A percentile compares a stretch with the other conserved stretches of the same genome.
Conservation (phyloP, 1,140 invertebrate genomes). For the Diabrotica virgifera region DNA sequence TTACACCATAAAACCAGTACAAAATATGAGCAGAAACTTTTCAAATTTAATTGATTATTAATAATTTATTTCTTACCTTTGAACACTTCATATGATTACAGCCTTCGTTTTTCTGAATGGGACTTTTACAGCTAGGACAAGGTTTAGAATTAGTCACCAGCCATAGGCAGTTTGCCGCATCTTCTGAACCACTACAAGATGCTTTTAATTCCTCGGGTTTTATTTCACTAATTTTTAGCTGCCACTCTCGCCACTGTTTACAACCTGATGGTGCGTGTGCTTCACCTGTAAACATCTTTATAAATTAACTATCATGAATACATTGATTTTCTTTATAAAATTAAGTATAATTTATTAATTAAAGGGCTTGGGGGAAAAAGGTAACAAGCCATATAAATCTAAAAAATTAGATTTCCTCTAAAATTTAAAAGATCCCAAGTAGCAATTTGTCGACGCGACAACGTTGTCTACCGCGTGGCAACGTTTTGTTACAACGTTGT, state of each 20-base stretch:
- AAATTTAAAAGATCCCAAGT: no score
- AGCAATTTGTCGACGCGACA: no score
- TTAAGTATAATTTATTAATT: no score
- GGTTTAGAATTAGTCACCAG: conserved; percentile 72
- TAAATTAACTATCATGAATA: no score
- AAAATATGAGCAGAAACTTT: not conserved
- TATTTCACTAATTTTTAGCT: conserved; percentile 61
- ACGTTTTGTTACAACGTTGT: no score
- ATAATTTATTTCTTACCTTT: conserved; percentile 53
- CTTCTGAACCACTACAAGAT: conserved; percentile 60
- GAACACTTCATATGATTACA: conserved; percentile 79
- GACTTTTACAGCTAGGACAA: conserved; percentile 70
- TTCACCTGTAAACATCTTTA: conserved; percentile 49
- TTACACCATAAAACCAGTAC: no score
- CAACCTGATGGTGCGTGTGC: conserved; percentile 70
- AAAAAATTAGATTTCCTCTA: no score
- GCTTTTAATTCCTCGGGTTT: conserved; percentile 63
- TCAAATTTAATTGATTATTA: not conserved
- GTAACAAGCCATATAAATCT: no score
- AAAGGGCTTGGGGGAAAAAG: no score
- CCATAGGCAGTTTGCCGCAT: conserved; percentile 70
- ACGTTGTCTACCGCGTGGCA: no score
- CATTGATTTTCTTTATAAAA: no score
- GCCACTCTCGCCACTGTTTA: conserved; percentile 66
- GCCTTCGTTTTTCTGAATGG: conserved; percentile 76